Conservation (phyloP, 2,113 vertebrate species). For the Cheilinus undulatus region DNA sequence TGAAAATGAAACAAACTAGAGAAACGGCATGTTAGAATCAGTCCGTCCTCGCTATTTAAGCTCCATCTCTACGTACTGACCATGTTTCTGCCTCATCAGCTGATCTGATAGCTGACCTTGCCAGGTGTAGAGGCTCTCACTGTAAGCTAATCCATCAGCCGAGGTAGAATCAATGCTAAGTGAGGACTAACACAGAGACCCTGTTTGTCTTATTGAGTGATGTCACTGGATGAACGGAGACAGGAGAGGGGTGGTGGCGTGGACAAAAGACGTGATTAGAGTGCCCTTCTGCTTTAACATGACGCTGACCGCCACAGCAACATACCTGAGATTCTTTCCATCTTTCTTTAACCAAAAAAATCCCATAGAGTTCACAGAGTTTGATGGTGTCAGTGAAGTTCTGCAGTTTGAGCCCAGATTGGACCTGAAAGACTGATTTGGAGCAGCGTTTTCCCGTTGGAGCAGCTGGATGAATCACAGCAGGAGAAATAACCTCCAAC, state of each 20-base stretch:
- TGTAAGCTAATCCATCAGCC: constrained; percentile 29
- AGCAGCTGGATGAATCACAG: constrained; percentile 32
- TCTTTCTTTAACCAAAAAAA: too few relatives aligned
- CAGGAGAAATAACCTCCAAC: constrained; percentile 55
- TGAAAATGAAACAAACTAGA: neutral
- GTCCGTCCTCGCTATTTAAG: neutral
- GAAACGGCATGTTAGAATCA: too few relatives aligned
- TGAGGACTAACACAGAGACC: constrained; percentile 17
- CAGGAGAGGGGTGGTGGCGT: neutral
- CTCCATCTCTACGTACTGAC: neutral
- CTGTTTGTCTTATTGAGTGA: constrained; percentile 46
- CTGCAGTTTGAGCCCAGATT: neutral
- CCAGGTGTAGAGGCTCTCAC: neutral
- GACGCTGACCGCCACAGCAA: too few relatives aligned
- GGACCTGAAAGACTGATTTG: neutral
- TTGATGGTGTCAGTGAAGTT: too few relatives aligned
- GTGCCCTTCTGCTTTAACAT: too few relatives aligned
- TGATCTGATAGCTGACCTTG: constrained; percentile 47
- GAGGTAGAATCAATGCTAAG: constrained; percentile 47
- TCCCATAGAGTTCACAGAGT: too few relatives aligned
- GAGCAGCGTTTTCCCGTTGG: constrained; percentile 17
- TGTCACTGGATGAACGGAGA: neutral
- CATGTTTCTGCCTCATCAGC: constrained; percentile 11
- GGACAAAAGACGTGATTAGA: neutral
- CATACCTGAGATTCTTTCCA: too few relatives aligned